Base-by-base conservation (phyloP, 2,888 invertebrate genomes). In the Euzetes globulus region DNA sequence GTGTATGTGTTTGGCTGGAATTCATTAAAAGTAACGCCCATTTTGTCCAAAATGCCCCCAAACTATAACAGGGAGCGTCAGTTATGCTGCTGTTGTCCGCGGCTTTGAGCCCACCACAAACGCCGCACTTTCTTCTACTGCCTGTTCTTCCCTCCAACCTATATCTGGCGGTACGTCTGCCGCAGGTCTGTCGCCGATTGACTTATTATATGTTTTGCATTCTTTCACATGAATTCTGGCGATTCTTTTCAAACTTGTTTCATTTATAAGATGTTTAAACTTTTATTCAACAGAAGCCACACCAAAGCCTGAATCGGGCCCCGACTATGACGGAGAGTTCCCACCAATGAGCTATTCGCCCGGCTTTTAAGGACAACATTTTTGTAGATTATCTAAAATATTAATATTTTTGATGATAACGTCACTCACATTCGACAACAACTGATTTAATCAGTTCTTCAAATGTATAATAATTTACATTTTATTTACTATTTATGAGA, bases 1-100 rank as follows among this genome's bases (percentile, higher is more conserved):
- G 5, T 65, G 25, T 65, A 2, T 65, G 41, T 58, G 27, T 58
- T 58, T 65, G 6, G 65, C 65, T 65, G 65, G 65, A 65, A 65
- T 65, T 65, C 65, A 65, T 33, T 37, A 47, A n/a, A 58, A 58
- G 11, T 27, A 27, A 27, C 22, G 58, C 58, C 58, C 58, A 27
- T n/a, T 22, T 58, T 6, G 19, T 58, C 3, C 58, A 27, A 22
- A 65, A 37, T 37, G n/a, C 33, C 65, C 65, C 47, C 47, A 47
- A 60, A 60, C 7, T 60, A 13, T 60, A 19, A 37, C 37, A 78
- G 78, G 78, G 73, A 73, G 74, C 41, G 70, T 77, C 27, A 78
- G 78, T 72, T 78, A 78, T 60, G 78, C 78, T 6, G 77, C 78
- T 73, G 76, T 75, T 52, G 78, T 78, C 25, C 77, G 78, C 29